Conservation (phyloP, 2,888 invertebrate species). For the Rhimphoctona megacephalus region DNA sequence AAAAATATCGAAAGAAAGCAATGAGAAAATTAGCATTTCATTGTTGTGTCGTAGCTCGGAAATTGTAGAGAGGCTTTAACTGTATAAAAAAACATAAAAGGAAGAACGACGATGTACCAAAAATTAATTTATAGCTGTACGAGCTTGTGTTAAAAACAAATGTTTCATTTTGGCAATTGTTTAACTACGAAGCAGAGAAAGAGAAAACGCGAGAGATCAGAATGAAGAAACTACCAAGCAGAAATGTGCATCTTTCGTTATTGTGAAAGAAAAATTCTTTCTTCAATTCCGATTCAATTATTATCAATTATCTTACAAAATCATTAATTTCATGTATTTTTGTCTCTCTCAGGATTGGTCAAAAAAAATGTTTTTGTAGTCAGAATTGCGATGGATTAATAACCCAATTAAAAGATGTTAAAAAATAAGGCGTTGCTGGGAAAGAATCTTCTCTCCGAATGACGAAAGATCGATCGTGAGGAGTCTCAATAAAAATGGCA, state of each 20-base stretch:
- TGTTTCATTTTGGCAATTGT: constrained; percentile 61
- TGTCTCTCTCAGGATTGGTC: too few species aligned
- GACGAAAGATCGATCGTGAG: not conserved
- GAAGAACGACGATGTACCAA: constrained; percentile 23
- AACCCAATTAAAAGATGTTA: not conserved
- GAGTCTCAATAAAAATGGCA: not conserved
- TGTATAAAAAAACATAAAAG: constrained; percentile 60
- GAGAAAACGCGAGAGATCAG: not conserved
- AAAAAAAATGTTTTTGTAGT: not conserved
- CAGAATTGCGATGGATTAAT: not conserved
- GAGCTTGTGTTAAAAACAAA: constrained; percentile 29
- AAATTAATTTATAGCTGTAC: constrained; percentile 30
- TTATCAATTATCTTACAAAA: not conserved
- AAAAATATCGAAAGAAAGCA: not conserved
- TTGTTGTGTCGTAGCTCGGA: constrained; percentile 40
- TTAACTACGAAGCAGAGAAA: constrained; percentile 36
- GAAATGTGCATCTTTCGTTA: constrained; percentile 24
- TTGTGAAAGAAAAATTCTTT: constrained; percentile 21
- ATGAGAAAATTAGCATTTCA: constrained; percentile 9
- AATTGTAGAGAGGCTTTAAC: constrained; percentile 43
- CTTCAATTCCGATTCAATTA: not conserved
- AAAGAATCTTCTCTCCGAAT: not conserved
- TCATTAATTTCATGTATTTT: too few species aligned
- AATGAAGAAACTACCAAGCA: not conserved
- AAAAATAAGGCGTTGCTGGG: not conserved